Base-by-base conservation (phyloP, 2,888 invertebrate species). In the Andrena chrysosceles region DNA sequence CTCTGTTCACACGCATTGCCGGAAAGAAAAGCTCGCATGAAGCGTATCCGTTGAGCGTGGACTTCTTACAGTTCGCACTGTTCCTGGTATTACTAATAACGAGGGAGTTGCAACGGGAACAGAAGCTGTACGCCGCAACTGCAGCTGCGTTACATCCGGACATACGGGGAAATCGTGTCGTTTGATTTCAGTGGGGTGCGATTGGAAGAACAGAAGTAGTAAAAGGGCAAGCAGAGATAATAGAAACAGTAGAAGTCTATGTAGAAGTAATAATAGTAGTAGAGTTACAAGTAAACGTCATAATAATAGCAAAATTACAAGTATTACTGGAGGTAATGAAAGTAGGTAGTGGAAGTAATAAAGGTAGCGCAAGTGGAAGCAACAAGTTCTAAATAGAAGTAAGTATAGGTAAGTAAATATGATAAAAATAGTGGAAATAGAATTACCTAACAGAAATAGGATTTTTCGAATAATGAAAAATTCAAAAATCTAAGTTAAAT, bases 1-100 rank as follows among this genome's bases (percentile, higher is more conserved):
- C 63, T 74, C 67, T 85, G 86, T 85, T 81, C 78, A 66, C 78
- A 60, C 59, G 81, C 83, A 64, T 8, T 66, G 60, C 31, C 49
- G 73, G 77, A 67, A 85, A 67, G 59, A 77, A 81, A 77, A 73
- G 59, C 48, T 76, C 63, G 60, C 60, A 68, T 77, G 48, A 66
- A 73, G 35, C 49, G 56, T 73, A 33, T 69, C 73, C 62, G 35
- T 59, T 59, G 35, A 26, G n/a, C 54, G 68, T 16, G 20, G n/a
- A 59, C 42, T 69, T 70, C 76, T 67, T 70, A n/a, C 49, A 42
- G 26, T 62, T 35, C 29, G n/a, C 60, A 33, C 33, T 66, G 59
- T 72, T 84, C 79, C 23, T 13, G 23, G 63, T 74, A 81, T 16
- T 60, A 42, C 42, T 42, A 66, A 73, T 63, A 67, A 77, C 35